phyloP scores from a whole-genome alignment of 1,140 invertebrate species.

The Rhynchophorus ferrugineus region DNA sequence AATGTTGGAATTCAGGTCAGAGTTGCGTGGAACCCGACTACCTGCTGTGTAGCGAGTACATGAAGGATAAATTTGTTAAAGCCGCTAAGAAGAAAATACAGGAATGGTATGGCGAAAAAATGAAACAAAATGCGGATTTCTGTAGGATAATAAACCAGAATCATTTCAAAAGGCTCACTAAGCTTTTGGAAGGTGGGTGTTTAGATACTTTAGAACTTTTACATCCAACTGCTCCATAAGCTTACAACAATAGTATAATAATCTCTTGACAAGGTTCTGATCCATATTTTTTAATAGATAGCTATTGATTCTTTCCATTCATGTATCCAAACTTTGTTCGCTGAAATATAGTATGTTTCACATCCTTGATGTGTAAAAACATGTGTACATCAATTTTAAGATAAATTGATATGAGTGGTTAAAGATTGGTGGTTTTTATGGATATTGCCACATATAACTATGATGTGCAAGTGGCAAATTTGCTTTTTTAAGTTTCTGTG shows the following conservation, averaged over 20 bases:
- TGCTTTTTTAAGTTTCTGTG: too few species aligned
- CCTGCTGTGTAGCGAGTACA: constrained; percentile 74
- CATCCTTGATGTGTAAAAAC: too few species aligned
- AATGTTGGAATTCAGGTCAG: constrained; percentile 79
- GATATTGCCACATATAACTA: too few species aligned
- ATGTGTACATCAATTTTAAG: too few species aligned
- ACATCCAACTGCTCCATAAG: background rate
- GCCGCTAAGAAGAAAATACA: constrained; percentile 58
- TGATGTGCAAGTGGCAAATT: too few species aligned
- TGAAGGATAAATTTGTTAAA: constrained; percentile 62
- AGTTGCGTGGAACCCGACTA: constrained; percentile 99
- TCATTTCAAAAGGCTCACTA: constrained; percentile 53
- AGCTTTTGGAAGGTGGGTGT: constrained; percentile 46
- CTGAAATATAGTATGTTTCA: too few species aligned
- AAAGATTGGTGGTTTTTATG: too few species aligned
- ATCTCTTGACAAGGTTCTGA: too few species aligned
- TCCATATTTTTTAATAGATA: too few species aligned
- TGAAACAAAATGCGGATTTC: constrained; percentile 72
- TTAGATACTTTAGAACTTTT: background rate
- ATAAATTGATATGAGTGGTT: too few species aligned
- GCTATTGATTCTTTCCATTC: too few species aligned
- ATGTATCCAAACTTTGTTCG: too few species aligned
- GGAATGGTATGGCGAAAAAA: constrained; percentile 80
- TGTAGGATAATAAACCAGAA: constrained; percentile 77
- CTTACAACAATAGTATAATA: background rate